Evolutionary conservation across 2,888 invertebrate species (phyloP).

Genomic region (Alentia gelatinosa): DNA sequence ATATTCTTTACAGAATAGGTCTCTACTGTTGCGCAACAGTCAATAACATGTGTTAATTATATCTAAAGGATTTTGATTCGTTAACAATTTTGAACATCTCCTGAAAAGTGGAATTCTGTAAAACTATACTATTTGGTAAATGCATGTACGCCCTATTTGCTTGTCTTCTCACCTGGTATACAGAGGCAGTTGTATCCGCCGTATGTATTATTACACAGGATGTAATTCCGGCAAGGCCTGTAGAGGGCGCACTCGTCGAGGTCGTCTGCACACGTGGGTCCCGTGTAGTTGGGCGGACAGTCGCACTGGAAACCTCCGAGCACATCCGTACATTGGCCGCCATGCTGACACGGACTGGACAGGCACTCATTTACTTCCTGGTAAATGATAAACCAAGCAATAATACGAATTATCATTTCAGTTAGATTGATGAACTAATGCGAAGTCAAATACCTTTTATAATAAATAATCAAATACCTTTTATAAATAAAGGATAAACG

Average conservation of each 20-base stretch:
- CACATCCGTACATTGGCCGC: slow-evolving; percentile 64
- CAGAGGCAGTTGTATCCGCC: slow-evolving; percentile 68
- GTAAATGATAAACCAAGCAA: background rate
- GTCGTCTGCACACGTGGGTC: slow-evolving; percentile 85
- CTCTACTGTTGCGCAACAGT: too few relatives aligned
- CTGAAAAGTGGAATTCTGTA: too few relatives aligned
- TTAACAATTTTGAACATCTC: background rate
- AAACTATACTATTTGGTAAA: too few relatives aligned
- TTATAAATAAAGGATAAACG: too few relatives aligned
- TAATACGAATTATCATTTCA: background rate
- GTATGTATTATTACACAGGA: slow-evolving; percentile 65
- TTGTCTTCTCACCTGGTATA: slow-evolving; percentile 62
- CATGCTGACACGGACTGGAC: slow-evolving; percentile 66
- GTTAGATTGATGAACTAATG: too few relatives aligned
- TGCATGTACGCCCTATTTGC: too few relatives aligned
- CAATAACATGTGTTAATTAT: too few relatives aligned
- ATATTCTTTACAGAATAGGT: background rate
- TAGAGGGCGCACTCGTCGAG: slow-evolving; percentile 69
- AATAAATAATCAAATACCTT: too few relatives aligned
- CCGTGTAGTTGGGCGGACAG: slow-evolving; percentile 65
- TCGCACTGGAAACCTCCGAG: slow-evolving; percentile 64
- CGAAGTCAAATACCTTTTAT: too few relatives aligned
- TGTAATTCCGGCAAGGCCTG: slow-evolving; percentile 63
- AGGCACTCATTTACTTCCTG: slow-evolving; percentile 68
- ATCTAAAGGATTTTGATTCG: too few relatives aligned